Evolutionary conservation across 92 coral and sea anemone genomes (phyloP).

Genomic region (Anthopleura xanthogrammica): DNA sequence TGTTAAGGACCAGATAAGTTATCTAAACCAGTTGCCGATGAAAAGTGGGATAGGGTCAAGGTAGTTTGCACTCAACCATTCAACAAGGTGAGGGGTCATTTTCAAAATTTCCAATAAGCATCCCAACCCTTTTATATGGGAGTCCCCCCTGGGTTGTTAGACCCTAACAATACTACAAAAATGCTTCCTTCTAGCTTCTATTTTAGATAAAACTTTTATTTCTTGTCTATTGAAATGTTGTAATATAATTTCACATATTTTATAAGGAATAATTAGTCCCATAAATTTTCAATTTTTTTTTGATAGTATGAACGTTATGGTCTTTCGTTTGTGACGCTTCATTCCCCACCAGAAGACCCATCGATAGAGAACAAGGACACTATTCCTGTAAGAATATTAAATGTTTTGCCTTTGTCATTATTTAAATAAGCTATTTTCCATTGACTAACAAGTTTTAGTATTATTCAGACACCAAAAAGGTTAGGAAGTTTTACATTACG

Average conservation of each 20-base stretch:
- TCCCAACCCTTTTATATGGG: too few relatives aligned
- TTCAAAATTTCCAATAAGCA: too few relatives aligned
- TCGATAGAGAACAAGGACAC: constrained; percentile 20
- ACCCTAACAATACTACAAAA: too few relatives aligned
- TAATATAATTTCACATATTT: background rate
- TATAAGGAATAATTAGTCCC: background rate
- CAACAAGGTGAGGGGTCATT: constrained; percentile 57
- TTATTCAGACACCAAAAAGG: constrained; percentile 63
- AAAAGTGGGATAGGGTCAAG: constrained; percentile 94
- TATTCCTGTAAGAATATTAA: constrained; percentile 40
- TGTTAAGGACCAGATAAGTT: constrained; percentile 82
- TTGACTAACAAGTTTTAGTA: background rate
- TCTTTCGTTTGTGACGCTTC: constrained; percentile 83
- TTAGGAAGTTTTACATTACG: constrained; percentile 78
- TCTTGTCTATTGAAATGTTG: background rate
- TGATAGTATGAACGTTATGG: constrained; percentile 87
- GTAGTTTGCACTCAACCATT: constrained; percentile 94
- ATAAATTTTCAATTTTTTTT: background rate
- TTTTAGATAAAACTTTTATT: background rate
- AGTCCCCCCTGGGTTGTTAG: too few relatives aligned
- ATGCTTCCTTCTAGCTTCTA: too few relatives aligned
- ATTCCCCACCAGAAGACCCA: constrained; percentile 84
- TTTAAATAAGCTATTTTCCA: too few relatives aligned
- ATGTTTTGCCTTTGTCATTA: background rate
- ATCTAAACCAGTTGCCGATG: constrained; percentile 89